phyloP scores from a whole-genome alignment of 2,797 vertebrate species.

The Neosalanx taihuensis region DNA sequence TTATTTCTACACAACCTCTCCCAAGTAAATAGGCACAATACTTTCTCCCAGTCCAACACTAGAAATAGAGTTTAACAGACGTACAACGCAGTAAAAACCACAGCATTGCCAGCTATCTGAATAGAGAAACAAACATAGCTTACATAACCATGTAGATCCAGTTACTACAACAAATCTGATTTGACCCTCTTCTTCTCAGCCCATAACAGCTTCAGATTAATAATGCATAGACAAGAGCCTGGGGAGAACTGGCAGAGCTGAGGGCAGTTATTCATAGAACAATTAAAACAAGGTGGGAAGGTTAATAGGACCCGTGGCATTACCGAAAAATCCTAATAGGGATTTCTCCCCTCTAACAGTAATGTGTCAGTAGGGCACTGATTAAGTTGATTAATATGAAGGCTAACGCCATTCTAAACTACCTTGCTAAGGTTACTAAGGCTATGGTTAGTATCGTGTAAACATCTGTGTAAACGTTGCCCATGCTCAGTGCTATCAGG shows the following conservation, averaged over 20 bases:
- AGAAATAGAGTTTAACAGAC: background rate
- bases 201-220: conserved; percentile 59
- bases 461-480: no score
- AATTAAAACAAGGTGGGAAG: conserved; percentile 54
- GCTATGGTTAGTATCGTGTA: no score
- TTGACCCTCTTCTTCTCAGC: conserved; percentile 27
- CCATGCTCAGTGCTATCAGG: background rate
- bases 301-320: conserved; percentile 30
- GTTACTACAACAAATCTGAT: conserved; percentile 41
- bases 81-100: background rate
- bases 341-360: conserved; percentile 22
- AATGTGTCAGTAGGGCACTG: background rate
- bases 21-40: background rate
- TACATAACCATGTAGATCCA: conserved; percentile 38
- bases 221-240: conserved; percentile 63
- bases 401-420: background rate
- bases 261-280: conserved; percentile 59
- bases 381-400: background rate
- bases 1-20: conserved; percentile 13
- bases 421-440: background rate
- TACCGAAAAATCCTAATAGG: conserved; percentile 14
- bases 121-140: conserved; percentile 46
- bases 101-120: conserved; percentile 8
- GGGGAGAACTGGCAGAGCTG: conserved; percentile 55
- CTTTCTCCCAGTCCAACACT: background rate